Conservation (phyloP, 1,140 invertebrate genomes). For the Meteorus sp. region DNA sequence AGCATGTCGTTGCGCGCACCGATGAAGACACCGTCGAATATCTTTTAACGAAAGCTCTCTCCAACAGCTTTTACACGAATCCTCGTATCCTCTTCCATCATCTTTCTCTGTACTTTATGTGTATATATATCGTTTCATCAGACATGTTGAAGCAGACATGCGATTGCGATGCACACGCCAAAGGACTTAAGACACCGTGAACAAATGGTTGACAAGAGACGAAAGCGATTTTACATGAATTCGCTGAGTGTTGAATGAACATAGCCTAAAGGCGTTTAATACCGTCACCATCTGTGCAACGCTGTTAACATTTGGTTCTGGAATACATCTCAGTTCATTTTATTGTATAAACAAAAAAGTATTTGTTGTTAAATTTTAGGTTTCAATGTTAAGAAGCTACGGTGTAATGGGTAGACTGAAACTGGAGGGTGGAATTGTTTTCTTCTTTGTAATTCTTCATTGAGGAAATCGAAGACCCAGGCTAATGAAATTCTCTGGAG, state of each 20-base stretch:
- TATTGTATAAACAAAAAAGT: too few relatives aligned
- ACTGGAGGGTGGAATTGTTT: too few relatives aligned
- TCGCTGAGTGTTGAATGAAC: conserved; percentile 20
- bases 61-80: not conserved
- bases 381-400: too few relatives aligned
- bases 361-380: too few relatives aligned
- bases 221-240: conserved; percentile 24
- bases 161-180: conserved; percentile 16
- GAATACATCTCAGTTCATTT: too few relatives aligned
- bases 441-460: too few relatives aligned
- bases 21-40: not conserved
- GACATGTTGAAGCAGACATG: conserved; percentile 14
- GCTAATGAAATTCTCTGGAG: too few relatives aligned
- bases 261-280: conserved; percentile 17
- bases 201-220: conserved; percentile 17
- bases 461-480: too few relatives aligned
- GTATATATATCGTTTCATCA: not conserved
- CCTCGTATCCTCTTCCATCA: not conserved
- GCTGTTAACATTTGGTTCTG: too few relatives aligned
- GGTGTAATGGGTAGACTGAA: too few relatives aligned
- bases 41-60: conserved; percentile 11
- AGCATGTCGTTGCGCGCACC: not conserved
- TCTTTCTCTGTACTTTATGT: not conserved
- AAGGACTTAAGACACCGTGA: conserved; percentile 27
- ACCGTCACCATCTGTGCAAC: conserved; percentile 14